phyloP scores from a whole-genome alignment of 64 coral and sea anemone genomes.

The Stichodactyla mertensii region DNA sequence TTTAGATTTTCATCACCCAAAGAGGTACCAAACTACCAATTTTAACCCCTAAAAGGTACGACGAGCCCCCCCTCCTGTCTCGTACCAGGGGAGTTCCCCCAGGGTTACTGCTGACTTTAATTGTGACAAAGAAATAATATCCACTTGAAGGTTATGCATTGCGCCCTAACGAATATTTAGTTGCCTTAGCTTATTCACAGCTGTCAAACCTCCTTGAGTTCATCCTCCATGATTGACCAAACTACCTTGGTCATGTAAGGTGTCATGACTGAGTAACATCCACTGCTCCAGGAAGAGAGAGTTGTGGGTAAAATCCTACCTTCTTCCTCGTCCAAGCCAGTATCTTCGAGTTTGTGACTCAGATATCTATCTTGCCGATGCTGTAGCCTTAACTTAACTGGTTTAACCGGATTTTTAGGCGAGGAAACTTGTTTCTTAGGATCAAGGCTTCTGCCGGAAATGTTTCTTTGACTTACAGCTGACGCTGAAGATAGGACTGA shows the following conservation, averaged over 20 bases:
- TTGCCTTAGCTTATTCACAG: not conserved
- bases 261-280: slow-evolving; percentile 54
- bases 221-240: slow-evolving; percentile 75
- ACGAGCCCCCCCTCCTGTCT: too few species aligned
- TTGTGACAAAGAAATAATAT: too few species aligned
- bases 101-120: too few species aligned
- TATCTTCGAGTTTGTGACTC: not conserved
- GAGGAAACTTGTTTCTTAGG: not conserved
- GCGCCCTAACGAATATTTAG: too few species aligned
- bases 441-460: not conserved
- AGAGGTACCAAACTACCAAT: too few species aligned
- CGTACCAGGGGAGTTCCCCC: too few species aligned
- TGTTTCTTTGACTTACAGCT: not conserved
- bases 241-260: slow-evolving; percentile 82
- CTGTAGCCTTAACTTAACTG: slow-evolving; percentile 10
- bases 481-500: not conserved
- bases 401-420: not conserved
- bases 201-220: not conserved
- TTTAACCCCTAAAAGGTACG: too few species aligned
- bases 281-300: slow-evolving; percentile 14
- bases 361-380: slow-evolving; percentile 2
- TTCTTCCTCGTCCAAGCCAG: not conserved
- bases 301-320: slow-evolving; percentile 58
- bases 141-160: too few species aligned
- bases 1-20: too few species aligned